These are phyloP conservation scores for Parnassius smintheus DNA, from an alignment of 2,888 invertebrate species.

Conservation along the genomic window DNA sequence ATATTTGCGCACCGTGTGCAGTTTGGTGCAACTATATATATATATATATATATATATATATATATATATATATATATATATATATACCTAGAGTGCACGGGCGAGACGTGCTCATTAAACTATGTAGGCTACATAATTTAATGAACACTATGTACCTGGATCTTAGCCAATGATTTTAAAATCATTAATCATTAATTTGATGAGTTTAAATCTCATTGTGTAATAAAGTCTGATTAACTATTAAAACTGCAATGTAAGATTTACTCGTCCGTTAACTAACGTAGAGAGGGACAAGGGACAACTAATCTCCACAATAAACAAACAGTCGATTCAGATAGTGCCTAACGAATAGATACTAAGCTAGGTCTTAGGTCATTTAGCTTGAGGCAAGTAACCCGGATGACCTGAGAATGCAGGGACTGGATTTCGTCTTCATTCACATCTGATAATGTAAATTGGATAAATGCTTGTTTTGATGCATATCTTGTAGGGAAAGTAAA, in stretches of 20 bases:
- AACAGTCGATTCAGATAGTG: conserved; percentile 23
- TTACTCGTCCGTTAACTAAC: conserved; percentile 7
- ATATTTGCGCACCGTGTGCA: too few relatives aligned
- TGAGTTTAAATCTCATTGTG: neutral
- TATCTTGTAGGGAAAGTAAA: too few relatives aligned
- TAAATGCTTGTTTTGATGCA: neutral
- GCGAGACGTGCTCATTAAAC: too few relatives aligned
- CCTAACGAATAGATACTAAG: conserved; percentile 18
- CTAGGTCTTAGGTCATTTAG: conserved; percentile 33
- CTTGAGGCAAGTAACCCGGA: conserved; percentile 31
- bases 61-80: too few relatives aligned
- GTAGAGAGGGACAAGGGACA: conserved; percentile 2
- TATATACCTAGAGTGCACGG: too few relatives aligned
- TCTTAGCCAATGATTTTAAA: too few relatives aligned
- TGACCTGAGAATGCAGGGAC: conserved; percentile 29
- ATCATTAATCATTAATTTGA: too few relatives aligned
- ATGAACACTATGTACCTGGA: too few relatives aligned
- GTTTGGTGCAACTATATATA: too few relatives aligned
- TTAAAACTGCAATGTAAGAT: conserved; percentile 6
- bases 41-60: too few relatives aligned
- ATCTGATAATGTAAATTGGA: conserved; percentile 5
- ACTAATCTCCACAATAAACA: conserved; percentile 23
- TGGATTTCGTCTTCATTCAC: conserved; percentile 30
- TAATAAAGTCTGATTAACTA: neutral
- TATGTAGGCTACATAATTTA: too few relatives aligned